These are phyloP conservation scores for Lordiphosa mommai DNA, from an alignment of 1,140 invertebrate genomes.

Conservation along the genomic window DNA sequence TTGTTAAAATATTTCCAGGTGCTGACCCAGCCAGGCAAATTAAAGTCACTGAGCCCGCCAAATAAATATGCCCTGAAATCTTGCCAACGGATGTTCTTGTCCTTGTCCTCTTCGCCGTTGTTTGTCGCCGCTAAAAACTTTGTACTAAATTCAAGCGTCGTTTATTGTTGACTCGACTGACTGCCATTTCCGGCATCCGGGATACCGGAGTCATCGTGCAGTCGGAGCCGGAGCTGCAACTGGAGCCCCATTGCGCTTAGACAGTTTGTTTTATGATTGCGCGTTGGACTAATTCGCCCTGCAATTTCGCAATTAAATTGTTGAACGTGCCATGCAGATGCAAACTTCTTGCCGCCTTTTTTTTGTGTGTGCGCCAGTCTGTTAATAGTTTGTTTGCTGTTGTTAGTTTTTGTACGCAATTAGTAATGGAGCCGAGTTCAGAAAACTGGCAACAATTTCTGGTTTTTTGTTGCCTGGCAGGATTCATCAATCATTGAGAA, in stretches of 20 bases:
- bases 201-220: constrained; percentile 9
- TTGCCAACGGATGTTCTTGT: constrained; percentile 54
- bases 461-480: background rate
- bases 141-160: constrained; percentile 38
- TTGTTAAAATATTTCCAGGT: constrained; percentile 14
- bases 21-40: constrained; percentile 48
- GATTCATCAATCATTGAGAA: constrained; percentile 25
- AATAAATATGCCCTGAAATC: constrained; percentile 63
- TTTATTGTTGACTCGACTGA: constrained; percentile 71
- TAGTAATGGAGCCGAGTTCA: constrained; percentile 4
- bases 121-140: constrained; percentile 36
- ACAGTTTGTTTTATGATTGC: constrained; percentile 67
- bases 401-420: constrained; percentile 6
- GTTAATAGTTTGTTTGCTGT: constrained; percentile 15
- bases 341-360: constrained; percentile 14
- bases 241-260: constrained; percentile 17
- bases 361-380: constrained; percentile 5
- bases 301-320: constrained; percentile 55
- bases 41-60: constrained; percentile 61
- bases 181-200: constrained; percentile 51
- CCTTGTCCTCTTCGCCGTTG: constrained; percentile 9
- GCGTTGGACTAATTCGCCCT: constrained; percentile 30
- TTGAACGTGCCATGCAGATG: constrained; percentile 35
- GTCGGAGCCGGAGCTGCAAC: constrained; percentile 4
- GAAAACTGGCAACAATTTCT: background rate